These are phyloP conservation scores for Drosophila pallidifrons DNA, from an alignment of 1,140 invertebrate genomes.

Conservation along the genomic window DNA sequence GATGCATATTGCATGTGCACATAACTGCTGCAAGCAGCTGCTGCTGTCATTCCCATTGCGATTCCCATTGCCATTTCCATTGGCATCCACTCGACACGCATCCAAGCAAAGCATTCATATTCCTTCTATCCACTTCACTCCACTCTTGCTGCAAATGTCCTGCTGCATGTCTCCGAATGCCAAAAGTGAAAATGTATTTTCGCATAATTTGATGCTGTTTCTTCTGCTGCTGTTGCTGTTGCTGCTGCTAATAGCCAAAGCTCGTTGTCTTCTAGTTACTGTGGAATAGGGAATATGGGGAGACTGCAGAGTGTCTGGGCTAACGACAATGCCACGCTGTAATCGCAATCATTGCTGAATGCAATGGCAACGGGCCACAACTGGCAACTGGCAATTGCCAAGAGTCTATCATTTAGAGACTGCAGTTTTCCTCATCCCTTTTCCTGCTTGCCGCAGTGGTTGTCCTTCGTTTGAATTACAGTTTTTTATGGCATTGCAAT, in stretches of 20 bases:
- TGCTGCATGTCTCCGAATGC: slow-evolving; percentile 45
- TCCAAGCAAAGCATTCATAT: slow-evolving; percentile 35
- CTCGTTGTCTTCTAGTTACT: slow-evolving; percentile 18
- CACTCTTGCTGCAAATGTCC: slow-evolving; percentile 62
- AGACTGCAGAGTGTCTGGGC: slow-evolving; percentile 27
- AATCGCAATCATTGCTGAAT: slow-evolving; percentile 73
- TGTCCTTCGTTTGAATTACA: slow-evolving; percentile 83
- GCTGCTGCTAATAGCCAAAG: background rate
- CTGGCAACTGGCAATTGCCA: slow-evolving; percentile 49
- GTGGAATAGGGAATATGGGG: slow-evolving; percentile 2
- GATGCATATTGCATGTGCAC: slow-evolving; percentile 34
- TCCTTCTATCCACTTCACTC: slow-evolving; percentile 20
- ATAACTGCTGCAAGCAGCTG: slow-evolving; percentile 53
- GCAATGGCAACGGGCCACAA: slow-evolving; percentile 41
- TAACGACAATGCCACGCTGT: slow-evolving; percentile 63
- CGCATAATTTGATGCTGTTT: slow-evolving; percentile 70
- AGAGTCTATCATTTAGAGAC: slow-evolving; percentile 36
- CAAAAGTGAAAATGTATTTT: slow-evolving; percentile 73
- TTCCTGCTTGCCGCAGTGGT: slow-evolving; percentile 46
- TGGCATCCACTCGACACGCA: slow-evolving; percentile 30
- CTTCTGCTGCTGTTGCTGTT: slow-evolving; percentile 20
- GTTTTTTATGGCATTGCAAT: slow-evolving; percentile 83
- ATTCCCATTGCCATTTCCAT: background rate
- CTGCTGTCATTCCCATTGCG: slow-evolving; percentile 7
- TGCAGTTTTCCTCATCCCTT: slow-evolving; percentile 4